These are phyloP conservation scores for Parochlus steinenii DNA, from an alignment of 2,888 invertebrate genomes.

Conservation along the genomic window DNA sequence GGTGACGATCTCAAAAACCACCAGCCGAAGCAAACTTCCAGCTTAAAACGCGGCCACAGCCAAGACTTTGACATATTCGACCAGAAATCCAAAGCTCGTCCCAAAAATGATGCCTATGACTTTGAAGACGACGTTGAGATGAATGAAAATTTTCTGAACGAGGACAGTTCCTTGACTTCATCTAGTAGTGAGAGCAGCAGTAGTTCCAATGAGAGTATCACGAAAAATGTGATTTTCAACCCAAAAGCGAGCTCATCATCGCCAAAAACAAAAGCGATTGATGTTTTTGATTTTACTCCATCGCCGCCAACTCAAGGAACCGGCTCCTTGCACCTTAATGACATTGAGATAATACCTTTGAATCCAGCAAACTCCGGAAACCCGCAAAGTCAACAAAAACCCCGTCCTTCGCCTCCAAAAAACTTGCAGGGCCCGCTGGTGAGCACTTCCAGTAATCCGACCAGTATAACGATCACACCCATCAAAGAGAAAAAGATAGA, in stretches of 20 bases:
- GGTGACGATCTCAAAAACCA: conserved; percentile 9
- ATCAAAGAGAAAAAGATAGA: conserved; percentile 36
- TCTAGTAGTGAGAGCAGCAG: not conserved
- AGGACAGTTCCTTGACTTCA: not conserved
- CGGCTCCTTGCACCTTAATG: too few species aligned
- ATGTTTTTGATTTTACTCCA: conserved; percentile 10
- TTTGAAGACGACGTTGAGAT: conserved; percentile 6
- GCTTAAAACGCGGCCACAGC: not conserved
- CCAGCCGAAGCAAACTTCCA: not conserved
- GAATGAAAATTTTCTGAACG: conserved; percentile 1
- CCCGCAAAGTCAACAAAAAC: too few species aligned
- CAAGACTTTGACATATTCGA: conserved; percentile 2
- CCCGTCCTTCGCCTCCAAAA: too few species aligned
- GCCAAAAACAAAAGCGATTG: not conserved
- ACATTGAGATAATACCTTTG: too few species aligned
- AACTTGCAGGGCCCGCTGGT: too few species aligned
- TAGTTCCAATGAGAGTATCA: not conserved
- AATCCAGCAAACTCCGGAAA: too few species aligned
- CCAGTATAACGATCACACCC: conserved; percentile 27
- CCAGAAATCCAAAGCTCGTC: not conserved
- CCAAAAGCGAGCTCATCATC: not conserved
- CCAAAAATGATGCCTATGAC: conserved; percentile 5
- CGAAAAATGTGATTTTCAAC: not conserved
- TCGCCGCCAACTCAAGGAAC: conserved; percentile 9
- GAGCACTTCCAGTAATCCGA: conserved; percentile 34